phyloP scores from a whole-genome alignment of 2,797 vertebrate species.

The Australoheros facetus region DNA sequence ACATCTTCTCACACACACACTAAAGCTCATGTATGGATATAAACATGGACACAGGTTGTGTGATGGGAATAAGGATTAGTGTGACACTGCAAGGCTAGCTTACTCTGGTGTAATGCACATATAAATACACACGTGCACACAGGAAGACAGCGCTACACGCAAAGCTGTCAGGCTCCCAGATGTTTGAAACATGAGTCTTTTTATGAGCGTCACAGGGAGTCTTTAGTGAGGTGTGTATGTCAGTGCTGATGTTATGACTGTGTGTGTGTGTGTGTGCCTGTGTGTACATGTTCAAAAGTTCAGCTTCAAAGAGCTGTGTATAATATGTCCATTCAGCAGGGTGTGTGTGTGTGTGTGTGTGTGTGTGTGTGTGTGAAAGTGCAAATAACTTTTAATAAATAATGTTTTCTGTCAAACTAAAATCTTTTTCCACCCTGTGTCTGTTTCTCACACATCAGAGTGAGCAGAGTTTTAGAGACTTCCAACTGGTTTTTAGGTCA shows the following conservation, averaged over 20 bases:
- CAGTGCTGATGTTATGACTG: conserved; percentile 24
- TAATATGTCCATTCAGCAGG: conserved; percentile 55
- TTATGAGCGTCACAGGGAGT: conserved; percentile 66
- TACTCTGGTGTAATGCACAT: conserved; percentile 39
- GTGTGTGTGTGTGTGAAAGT: conserved; percentile 19
- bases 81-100: conserved; percentile 40
- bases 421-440: not conserved
- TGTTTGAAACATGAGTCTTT: conserved; percentile 77
- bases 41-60: conserved; percentile 20
- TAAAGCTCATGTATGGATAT: not conserved
- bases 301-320: conserved; percentile 65
- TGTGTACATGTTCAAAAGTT: conserved; percentile 53
- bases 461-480: conserved; percentile 16
- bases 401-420: conserved; percentile 23
- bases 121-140: conserved; percentile 46
- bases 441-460: conserved; percentile 2
- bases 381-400: conserved; percentile 46
- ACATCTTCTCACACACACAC: not conserved
- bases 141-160: conserved; percentile 50
- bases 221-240: conserved; percentile 38
- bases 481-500: conserved; percentile 22
- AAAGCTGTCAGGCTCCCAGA: conserved; percentile 71
- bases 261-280: not conserved
- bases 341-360: conserved; percentile 15
- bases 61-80: conserved; percentile 45